These are phyloP conservation scores for Falco biarmicus DNA, from an alignment of 2,797 vertebrate genomes.

Conservation along the genomic window DNA sequence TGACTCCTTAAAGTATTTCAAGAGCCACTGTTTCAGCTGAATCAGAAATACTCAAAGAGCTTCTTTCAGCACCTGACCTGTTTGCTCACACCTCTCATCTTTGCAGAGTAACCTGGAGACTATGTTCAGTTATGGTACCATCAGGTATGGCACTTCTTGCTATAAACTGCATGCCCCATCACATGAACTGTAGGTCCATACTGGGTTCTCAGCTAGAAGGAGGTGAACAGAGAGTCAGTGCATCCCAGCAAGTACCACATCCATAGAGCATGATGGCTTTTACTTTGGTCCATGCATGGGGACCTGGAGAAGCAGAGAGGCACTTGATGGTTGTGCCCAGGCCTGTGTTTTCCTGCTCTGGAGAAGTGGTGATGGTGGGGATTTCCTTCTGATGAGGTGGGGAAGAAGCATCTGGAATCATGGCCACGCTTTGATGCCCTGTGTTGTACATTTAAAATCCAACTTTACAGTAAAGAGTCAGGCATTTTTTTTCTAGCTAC, in stretches of 20 bases:
- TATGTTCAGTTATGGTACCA: neutral
- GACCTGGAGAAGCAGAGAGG: neutral
- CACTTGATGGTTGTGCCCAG: neutral
- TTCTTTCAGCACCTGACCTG: neutral
- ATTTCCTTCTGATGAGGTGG: neutral
- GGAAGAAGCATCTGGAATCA: neutral
- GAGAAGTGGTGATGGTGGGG: neutral
- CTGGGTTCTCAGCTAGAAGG: neutral
- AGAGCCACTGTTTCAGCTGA: neutral
- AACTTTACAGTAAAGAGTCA: neutral
- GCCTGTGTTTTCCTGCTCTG: neutral
- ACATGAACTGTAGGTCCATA: neutral
- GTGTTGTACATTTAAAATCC: neutral
- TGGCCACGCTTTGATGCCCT: neutral
- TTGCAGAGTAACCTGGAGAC: neutral
- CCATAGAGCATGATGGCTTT: neutral
- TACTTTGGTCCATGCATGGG: neutral
- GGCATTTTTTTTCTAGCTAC: neutral
- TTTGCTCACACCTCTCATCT: neutral
- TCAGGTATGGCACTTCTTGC: neutral
- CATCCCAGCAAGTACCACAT: neutral
- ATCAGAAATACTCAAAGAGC: neutral
- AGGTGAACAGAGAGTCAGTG: neutral
- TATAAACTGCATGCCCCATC: neutral
- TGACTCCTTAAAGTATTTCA: neutral